Conservation (phyloP, 1,140 invertebrate genomes). For the Drosophila pectinifera region DNA sequence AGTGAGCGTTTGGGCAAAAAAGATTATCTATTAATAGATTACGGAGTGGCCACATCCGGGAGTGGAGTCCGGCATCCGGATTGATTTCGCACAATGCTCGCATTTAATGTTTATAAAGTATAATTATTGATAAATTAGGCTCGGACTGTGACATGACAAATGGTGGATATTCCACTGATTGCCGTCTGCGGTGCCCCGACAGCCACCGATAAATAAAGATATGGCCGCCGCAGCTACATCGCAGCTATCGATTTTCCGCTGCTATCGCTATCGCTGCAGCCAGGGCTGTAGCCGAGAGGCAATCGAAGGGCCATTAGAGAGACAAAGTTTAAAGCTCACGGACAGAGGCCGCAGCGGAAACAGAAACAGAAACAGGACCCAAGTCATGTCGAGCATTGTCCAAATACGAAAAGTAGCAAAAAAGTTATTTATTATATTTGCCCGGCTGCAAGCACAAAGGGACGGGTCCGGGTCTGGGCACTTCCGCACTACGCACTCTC, state of each 20-base stretch:
- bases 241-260: constrained; percentile 59
- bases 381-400: constrained; percentile 54
- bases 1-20: constrained; percentile 55
- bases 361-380: constrained; percentile 15
- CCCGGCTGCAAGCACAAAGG: constrained; percentile 59
- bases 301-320: constrained; percentile 70
- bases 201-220: constrained; percentile 12
- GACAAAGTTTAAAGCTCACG: constrained; percentile 70
- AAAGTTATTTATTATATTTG: constrained; percentile 83
- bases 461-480: constrained; percentile 17
- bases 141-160: constrained; percentile 64
- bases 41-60: constrained; percentile 31
- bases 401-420: constrained; percentile 78
- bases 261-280: constrained; percentile 20
- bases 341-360: not conserved
- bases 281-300: constrained; percentile 42
- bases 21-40: constrained; percentile 81
- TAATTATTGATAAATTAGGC: constrained; percentile 72
- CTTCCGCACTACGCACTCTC: constrained; percentile 65
- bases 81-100: constrained; percentile 66
- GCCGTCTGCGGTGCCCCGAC: constrained; percentile 49
- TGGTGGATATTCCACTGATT: constrained; percentile 68
- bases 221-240: not conserved
- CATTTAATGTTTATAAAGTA: constrained; percentile 78
- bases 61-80: constrained; percentile 27